These are phyloP conservation scores for Chrysina gloriosa DNA, from an alignment of 2,888 invertebrate genomes.

Conservation along the genomic window DNA sequence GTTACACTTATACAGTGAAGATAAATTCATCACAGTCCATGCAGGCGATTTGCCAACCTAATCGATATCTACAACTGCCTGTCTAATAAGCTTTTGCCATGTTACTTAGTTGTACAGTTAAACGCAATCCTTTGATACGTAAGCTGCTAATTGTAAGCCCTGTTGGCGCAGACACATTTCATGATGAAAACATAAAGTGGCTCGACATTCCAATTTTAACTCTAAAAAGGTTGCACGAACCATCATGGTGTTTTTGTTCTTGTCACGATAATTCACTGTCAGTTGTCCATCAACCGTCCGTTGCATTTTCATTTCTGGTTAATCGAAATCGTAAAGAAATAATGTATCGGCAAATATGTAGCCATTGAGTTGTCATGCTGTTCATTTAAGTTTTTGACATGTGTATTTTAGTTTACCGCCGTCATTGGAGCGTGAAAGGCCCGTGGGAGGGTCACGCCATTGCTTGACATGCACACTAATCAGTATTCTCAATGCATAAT, in stretches of 20 bases:
- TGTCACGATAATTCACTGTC: slow-evolving; percentile 20
- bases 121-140: too few relatives aligned
- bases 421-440: slow-evolving; percentile 49
- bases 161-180: not conserved
- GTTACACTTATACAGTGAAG: too few relatives aligned
- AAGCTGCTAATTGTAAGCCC: not conserved
- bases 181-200: not conserved
- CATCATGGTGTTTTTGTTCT: not conserved
- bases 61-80: too few relatives aligned
- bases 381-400: slow-evolving; percentile 58
- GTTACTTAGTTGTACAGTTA: too few relatives aligned
- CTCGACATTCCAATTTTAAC: not conserved
- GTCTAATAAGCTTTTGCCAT: too few relatives aligned
- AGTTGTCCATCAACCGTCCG: slow-evolving; percentile 48
- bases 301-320: slow-evolving; percentile 42
- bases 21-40: too few relatives aligned
- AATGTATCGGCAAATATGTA: slow-evolving; percentile 47
- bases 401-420: slow-evolving; percentile 53
- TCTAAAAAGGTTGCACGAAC: slow-evolving; percentile 6
- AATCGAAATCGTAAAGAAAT: slow-evolving; percentile 48
- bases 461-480: slow-evolving; percentile 57
- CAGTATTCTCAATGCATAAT: slow-evolving; percentile 56
- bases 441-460: slow-evolving; percentile 53
- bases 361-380: slow-evolving; percentile 57
- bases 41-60: too few relatives aligned